Base-by-base conservation (phyloP, 2,113 vertebrate genomes). In the Anhinga anhinga region DNA sequence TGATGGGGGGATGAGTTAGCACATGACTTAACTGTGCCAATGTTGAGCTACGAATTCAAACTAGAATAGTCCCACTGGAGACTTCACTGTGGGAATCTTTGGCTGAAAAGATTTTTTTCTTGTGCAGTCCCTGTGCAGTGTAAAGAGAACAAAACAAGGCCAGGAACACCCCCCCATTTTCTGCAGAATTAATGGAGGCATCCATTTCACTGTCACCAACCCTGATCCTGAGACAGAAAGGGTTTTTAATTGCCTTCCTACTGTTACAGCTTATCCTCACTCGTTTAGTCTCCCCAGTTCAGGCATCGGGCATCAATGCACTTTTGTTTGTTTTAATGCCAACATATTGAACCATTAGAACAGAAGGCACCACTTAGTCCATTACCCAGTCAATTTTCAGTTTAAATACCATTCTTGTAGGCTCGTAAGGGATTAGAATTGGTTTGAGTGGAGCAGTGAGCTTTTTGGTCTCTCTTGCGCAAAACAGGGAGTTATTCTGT, bases 321-420 rank as follows among this genome's bases (percentile, higher is more conserved):
- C 58, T 96, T 95, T 92, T 95, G 42, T 97, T 97, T 95, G 86
- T 96, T 97, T 96, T 96, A 95, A 93, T 96, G 96, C 88, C 96
- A 94, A 29, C 93, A 63, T 94, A 97, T 94, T 76, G 81, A 97
- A 94, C 96, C 32, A 76, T 81, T 88, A 97, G 91, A 97, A 92
- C 92, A 94, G 94, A 98, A 96, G 84, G 92, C 71, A 97, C 86
- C 94, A 82, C 91, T 97, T 97, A 97, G 96, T 96, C 86, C 84
- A 96, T 97, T 98, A 97, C 80, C 42, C 87, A 97, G 96, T 97
- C 96, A 97, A 96, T 97, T 97, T 97, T 97, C 78, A 97, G 92
- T 96, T 97, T 98, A 98, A 98, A 94, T 98, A 94, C 76, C 92
- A 95, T 97, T 97, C 88, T 97, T 95, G 71, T 74, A 97, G 96